Conservation (phyloP, 2,888 invertebrate genomes). For the Perithous albicinctus region DNA sequence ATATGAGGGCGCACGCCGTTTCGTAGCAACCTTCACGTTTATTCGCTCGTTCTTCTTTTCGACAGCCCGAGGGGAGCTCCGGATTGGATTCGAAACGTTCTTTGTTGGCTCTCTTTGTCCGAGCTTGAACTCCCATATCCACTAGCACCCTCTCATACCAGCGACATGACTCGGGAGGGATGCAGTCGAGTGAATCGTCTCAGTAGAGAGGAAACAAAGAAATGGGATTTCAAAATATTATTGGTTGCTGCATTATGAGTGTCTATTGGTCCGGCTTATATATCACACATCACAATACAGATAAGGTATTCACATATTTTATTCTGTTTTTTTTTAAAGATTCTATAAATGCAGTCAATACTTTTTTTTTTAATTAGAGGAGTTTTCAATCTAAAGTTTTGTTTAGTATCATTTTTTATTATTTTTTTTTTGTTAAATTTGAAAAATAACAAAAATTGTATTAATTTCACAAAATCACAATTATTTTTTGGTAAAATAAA, state of each 20-base stretch:
- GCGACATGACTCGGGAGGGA: neutral
- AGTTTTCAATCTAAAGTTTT: no score
- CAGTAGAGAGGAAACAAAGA: neutral
- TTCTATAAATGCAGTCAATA: no score
- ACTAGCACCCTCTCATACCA: neutral
- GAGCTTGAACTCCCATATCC: neutral
- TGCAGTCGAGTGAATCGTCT: conserved; percentile 21
- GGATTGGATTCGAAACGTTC: conserved; percentile 9
- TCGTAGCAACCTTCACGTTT: conserved; percentile 27
- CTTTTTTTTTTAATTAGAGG: no score
- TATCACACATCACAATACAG: no score
- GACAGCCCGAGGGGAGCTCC: conserved; percentile 23
- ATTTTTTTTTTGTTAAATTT: no score
- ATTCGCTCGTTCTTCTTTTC: conserved; percentile 12
- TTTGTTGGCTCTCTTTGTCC: conserved; percentile 36
- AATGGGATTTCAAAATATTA: conserved; percentile 3
- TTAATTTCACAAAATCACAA: no score
- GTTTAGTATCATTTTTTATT: no score
- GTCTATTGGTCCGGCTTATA: neutral
- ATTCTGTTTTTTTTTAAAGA: no score
- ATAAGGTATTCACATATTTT: no score
- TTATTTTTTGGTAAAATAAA: no score
- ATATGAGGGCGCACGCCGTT: neutral
- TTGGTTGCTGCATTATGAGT: neutral
- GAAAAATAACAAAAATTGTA: no score